These are phyloP conservation scores for Athripsodes cinereus DNA, from an alignment of 2,888 invertebrate species.

Conservation along the genomic window DNA sequence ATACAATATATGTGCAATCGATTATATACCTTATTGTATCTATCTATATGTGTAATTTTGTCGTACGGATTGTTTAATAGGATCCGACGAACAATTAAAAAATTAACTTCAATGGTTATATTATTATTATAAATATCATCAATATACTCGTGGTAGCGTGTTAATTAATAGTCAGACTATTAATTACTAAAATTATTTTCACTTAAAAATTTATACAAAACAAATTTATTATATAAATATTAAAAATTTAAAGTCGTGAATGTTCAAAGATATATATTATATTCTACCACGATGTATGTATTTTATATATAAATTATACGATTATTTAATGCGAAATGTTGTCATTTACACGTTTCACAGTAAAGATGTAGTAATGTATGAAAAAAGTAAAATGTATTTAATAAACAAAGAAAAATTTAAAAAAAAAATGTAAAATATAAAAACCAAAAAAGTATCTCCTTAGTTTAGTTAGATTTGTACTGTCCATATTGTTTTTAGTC, in stretches of 20 bases:
- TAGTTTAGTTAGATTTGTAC: conserved; percentile 27
- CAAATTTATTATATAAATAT: too few relatives aligned
- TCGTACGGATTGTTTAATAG: too few relatives aligned
- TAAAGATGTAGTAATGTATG: conserved; percentile 4
- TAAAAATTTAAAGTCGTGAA: too few relatives aligned
- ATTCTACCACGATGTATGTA: not conserved
- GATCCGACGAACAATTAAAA: too few relatives aligned
- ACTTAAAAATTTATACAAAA: too few relatives aligned
- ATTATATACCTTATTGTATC: conserved; percentile 3
- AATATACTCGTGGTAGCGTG: too few relatives aligned
- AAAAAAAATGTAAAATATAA: conserved; percentile 26
- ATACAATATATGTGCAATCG: conserved; percentile 19
- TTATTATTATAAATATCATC: too few relatives aligned
- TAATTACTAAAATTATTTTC: too few relatives aligned
- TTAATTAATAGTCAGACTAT: too few relatives aligned
- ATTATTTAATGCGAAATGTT: conserved; percentile 8
- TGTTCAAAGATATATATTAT: too few relatives aligned
- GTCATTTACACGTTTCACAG: conserved; percentile 12
- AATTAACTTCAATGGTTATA: too few relatives aligned
- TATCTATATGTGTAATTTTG: too few relatives aligned
- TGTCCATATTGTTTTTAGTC: conserved; percentile 23
- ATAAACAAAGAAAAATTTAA: conserved; percentile 17
- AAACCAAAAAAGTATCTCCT: conserved; percentile 28
- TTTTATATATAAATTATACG: conserved; percentile 10
- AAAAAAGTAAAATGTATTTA: conserved; percentile 16